Evolutionary conservation across 2,797 vertebrate genomes (phyloP).

Genomic region (Oryzias dopingdopingensis): DNA sequence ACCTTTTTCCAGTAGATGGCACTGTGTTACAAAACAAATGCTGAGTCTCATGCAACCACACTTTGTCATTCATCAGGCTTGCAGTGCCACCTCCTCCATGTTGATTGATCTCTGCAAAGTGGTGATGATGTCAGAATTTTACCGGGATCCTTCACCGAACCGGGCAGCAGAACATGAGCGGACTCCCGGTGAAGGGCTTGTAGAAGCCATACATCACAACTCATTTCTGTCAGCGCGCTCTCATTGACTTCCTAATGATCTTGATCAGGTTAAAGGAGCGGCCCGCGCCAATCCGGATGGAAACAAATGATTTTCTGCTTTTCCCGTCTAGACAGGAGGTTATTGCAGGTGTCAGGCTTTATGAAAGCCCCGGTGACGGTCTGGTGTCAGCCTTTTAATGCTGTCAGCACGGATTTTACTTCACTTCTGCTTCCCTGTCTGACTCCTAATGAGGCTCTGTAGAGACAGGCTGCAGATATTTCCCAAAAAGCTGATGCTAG

Average conservation of each 20-base stretch:
- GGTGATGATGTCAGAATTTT: constrained; percentile 24
- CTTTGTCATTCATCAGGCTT: neutral
- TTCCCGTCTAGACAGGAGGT: constrained; percentile 13
- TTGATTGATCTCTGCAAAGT: constrained; percentile 19
- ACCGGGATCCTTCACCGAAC: constrained; percentile 25
- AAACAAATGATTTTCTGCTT: constrained; percentile 37
- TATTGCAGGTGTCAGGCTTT: constrained; percentile 3
- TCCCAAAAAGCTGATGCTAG: too few species aligned
- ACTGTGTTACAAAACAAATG: constrained; percentile 6
- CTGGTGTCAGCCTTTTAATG: too few species aligned
- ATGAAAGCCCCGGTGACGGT: too few species aligned
- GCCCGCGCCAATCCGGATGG: constrained; percentile 19
- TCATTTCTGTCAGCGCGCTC: constrained; percentile 49
- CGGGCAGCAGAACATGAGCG: constrained; percentile 40
- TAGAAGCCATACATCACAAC: constrained; percentile 59
- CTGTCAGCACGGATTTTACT: neutral
- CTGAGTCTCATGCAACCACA: neutral
- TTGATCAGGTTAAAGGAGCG: constrained; percentile 53
- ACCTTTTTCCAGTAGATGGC: constrained; percentile 55
- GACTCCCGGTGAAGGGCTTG: constrained; percentile 27
- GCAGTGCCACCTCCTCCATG: constrained; percentile 2
- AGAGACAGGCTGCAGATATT: neutral
- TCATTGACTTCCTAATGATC: constrained; percentile 40
- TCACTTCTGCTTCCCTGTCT: neutral
- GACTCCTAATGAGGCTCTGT: neutral